A percentile compares a stretch with the other conserved stretches of the same genome.
phyloP scores from a whole-genome alignment of 1,140 invertebrate genomes.

The Formica exsecta region DNA sequence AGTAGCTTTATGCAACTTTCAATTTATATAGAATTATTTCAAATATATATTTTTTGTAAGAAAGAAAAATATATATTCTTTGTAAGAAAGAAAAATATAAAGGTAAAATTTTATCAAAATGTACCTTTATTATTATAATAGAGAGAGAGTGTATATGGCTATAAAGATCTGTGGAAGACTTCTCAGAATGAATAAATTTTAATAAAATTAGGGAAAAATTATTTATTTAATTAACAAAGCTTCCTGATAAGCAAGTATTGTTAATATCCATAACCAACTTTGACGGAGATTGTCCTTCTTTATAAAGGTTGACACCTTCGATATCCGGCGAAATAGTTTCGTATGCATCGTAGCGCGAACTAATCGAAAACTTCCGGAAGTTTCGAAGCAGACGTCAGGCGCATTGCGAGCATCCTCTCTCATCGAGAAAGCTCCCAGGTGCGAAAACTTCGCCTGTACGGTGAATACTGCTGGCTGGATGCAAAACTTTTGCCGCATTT shows the following conservation, averaged over 20 bases:
- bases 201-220: background rate
- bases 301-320: slow-evolving; percentile 17
- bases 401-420: slow-evolving; percentile 25
- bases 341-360: slow-evolving; percentile 8
- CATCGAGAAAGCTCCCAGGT: slow-evolving; percentile 37
- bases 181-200: background rate
- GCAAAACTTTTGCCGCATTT: slow-evolving; percentile 72
- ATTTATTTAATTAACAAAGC: background rate
- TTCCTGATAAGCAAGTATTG: background rate
- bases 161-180: background rate
- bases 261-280: slow-evolving; percentile 28
- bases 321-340: slow-evolving; percentile 44
- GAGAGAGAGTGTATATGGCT: background rate
- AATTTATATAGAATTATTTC: background rate
- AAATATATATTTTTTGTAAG: background rate
- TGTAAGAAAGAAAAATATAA: background rate
- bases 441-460: slow-evolving; percentile 60
- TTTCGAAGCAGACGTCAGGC: slow-evolving; percentile 50
- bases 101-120: background rate
- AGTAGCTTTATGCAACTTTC: background rate
- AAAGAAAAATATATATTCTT: background rate
- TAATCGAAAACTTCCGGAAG: slow-evolving; percentile 53
- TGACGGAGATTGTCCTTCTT: background rate
- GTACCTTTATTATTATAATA: background rate
- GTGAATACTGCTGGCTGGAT: slow-evolving; percentile 64